phyloP scores from a whole-genome alignment of 2,888 invertebrate genomes.

The Morinoia aosen region DNA sequence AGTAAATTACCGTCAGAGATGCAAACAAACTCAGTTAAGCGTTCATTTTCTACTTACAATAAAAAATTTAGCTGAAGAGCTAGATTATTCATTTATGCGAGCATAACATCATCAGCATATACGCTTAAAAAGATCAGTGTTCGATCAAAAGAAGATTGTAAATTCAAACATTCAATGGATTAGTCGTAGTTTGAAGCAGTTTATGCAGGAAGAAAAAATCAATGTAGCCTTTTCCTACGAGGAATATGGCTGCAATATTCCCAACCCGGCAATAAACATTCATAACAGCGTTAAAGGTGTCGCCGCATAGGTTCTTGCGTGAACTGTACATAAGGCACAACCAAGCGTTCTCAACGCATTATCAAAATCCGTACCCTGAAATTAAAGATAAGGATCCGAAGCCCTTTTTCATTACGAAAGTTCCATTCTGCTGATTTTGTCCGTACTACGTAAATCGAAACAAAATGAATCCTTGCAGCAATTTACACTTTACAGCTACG shows the following conservation, averaged over 20 bases:
- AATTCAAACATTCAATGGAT: background rate
- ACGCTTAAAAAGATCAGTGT: too few relatives aligned
- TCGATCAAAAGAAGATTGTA: background rate
- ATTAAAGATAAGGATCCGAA: background rate
- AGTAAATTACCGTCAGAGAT: too few relatives aligned
- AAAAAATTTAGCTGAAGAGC: too few relatives aligned
- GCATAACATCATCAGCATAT: too few relatives aligned
- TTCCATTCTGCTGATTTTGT: background rate
- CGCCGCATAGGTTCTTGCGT: too few relatives aligned
- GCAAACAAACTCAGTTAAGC: too few relatives aligned
- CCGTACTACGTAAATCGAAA: background rate
- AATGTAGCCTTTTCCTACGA: background rate
- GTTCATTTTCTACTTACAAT: too few relatives aligned
- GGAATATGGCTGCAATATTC: background rate
- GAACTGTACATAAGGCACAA: background rate
- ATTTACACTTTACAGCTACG: background rate
- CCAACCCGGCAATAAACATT: background rate
- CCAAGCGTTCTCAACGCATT: background rate
- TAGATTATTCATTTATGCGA: too few relatives aligned
- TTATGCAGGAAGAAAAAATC: background rate
- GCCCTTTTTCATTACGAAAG: background rate
- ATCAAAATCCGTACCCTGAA: background rate
- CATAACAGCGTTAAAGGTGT: too few relatives aligned
- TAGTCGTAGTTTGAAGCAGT: background rate
- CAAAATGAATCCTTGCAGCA: background rate